Percentiles rank a stretch among this genome's conserved stretches.
Evolutionary conservation across 1,140 invertebrate genomes (phyloP).

Genomic region (Heterodera schachtii): DNA sequence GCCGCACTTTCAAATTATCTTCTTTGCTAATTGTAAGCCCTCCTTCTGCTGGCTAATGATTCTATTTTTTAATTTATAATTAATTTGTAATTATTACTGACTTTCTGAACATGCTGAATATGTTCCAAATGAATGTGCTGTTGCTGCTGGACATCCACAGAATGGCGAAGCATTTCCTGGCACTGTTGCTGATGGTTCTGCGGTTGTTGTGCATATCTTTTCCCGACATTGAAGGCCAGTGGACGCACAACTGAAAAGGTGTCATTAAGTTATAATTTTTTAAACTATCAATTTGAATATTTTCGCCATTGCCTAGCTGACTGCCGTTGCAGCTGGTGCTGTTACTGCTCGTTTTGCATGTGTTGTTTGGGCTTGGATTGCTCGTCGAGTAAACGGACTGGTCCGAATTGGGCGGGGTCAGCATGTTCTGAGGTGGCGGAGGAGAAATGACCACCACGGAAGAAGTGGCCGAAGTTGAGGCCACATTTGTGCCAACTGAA

Average conservation of each 20-base stretch:
- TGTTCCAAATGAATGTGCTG: not conserved
- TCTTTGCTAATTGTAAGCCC: too few relatives aligned
- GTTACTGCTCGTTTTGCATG: not conserved
- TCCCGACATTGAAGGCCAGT: not conserved
- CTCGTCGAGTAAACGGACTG: not conserved
- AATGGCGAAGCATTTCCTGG: not conserved
- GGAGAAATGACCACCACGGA: not conserved
- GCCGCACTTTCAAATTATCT: too few relatives aligned
- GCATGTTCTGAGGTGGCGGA: not conserved
- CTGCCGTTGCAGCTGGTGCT: not conserved
- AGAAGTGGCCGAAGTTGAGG: not conserved
- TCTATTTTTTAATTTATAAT: not conserved
- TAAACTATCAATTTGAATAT: too few relatives aligned
- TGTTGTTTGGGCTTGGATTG: not conserved
- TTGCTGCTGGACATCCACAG: not conserved
- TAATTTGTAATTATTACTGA: too few relatives aligned
- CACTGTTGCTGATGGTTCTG: not conserved
- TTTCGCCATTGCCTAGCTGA: not conserved
- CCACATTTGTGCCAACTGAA: not conserved
- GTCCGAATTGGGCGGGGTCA: constrained; percentile 6
- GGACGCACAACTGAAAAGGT: not conserved
- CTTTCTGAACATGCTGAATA: not conserved
- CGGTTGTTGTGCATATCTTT: not conserved
- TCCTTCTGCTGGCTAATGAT: not conserved
- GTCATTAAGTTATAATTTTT: too few relatives aligned